Evolutionary conservation across 2,797 vertebrate species (phyloP).

Genomic region (Avahi laniger): DNA sequence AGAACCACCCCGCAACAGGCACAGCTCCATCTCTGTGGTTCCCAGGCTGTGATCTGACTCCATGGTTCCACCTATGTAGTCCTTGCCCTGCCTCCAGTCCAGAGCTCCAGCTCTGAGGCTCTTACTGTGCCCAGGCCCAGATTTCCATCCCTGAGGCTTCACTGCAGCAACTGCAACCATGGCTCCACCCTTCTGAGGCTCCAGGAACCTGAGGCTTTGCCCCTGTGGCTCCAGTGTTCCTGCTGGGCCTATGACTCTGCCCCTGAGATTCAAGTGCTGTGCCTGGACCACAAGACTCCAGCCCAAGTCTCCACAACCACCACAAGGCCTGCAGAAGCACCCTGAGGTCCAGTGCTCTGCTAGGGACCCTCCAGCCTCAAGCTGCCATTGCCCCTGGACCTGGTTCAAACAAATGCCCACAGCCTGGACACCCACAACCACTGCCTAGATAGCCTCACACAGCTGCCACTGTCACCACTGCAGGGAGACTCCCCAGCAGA

Average conservation of each 20-base stretch:
- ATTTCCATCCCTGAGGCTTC: neutral
- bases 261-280: neutral
- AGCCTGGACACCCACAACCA: neutral
- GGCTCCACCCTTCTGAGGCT: neutral
- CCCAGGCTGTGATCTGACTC: neutral
- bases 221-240: neutral
- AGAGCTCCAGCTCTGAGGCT: neutral
- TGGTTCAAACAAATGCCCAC: neutral
- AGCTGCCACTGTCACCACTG: neutral
- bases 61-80: neutral
- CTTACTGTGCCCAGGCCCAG: neutral
- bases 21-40: neutral
- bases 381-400: neutral
- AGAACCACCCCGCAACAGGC: neutral
- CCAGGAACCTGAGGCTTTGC: neutral
- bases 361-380: neutral
- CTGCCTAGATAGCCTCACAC: neutral
- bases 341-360: neutral
- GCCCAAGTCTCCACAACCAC: neutral
- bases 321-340: neutral
- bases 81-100: neutral
- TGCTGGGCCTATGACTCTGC: neutral
- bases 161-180: neutral
- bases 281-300: neutral
- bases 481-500: neutral